A percentile compares a stretch with the other conserved stretches of the same genome.
phyloP scores from a whole-genome alignment of 2,888 invertebrate genomes.

The Platerodrilus igneus region DNA sequence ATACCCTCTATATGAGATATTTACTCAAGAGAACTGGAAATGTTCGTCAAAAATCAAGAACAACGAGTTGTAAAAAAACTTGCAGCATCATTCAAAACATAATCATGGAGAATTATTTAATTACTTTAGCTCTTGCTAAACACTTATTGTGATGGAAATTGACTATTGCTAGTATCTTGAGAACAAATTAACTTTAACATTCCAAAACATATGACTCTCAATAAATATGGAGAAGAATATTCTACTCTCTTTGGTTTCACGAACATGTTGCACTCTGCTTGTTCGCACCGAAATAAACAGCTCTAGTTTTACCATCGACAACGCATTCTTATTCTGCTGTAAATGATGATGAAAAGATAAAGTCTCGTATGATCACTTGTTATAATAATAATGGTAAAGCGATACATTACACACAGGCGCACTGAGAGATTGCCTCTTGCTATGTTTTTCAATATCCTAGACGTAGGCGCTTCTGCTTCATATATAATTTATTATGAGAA shows the following conservation, averaged over 20 bases:
- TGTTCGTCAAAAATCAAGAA: conserved; percentile 31
- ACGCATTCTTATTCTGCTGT: no score
- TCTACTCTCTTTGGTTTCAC: conserved; percentile 16
- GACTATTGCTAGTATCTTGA: conserved; percentile 13
- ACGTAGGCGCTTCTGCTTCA: background rate
- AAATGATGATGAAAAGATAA: background rate
- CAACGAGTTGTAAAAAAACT: conserved; percentile 36
- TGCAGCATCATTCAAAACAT: conserved; percentile 28
- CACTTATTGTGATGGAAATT: conserved; percentile 25
- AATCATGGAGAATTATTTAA: conserved; percentile 31
- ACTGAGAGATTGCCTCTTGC: background rate
- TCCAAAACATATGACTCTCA: conserved; percentile 20
- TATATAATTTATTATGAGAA: no score
- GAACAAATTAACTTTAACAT: no score
- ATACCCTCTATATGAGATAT: no score
- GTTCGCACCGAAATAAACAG: background rate
- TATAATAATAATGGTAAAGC: background rate
- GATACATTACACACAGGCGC: background rate
- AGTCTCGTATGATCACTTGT: background rate
- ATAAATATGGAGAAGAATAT: conserved; percentile 13
- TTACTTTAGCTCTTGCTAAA: conserved; percentile 27
- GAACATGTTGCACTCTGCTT: no score
- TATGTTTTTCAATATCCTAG: conserved; percentile 2
- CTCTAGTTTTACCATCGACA: background rate
- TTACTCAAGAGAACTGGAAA: no score